Base-by-base conservation (phyloP, 2,888 invertebrate genomes). In the Xestia rhomboidea region DNA sequence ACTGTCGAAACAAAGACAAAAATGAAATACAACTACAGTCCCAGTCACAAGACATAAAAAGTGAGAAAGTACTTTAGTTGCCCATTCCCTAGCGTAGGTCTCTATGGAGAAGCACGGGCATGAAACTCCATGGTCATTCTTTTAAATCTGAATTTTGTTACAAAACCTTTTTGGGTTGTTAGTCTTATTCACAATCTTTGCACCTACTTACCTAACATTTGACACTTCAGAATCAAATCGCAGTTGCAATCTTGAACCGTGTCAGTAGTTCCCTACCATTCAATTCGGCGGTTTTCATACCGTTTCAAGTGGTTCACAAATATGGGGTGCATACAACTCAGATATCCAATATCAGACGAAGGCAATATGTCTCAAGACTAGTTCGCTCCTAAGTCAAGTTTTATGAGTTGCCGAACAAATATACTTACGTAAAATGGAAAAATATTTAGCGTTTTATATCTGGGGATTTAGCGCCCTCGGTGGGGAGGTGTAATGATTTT, bases 351-450 rank as follows among this genome's bases (percentile, higher is more conserved):
- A 94, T 92, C 92, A 81, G 79, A 86, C 79, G 87, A 87, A 87
- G 86, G 91, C 94, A 94, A 94, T 94, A 94, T 93, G 89, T 92
- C 90, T 92, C 88, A 86, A 83, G 88, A 91, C 88, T 90, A 92
- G 91, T 88, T 89, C 88, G 82, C 73, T 92, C 91, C 66, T 94
- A 94, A 94, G 94, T 94, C 94, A 92, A 92, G 92, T 93, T 94
- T 93, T 94, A 94, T 94, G 93, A 94, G 93, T 89, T 88, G 77
- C 88, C 83, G 87, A 89, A 88, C 91, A 91, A 92, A 92, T 89
- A 91, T 81, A 88, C 89, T 86, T 77, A 77, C 57, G 76, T 79
- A 78, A 81, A 83, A 87, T 83, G 78, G 81, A 87, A 83, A 88
- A 87, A 87, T 86, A 81, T 88, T 82, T 88, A 84, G 68, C 75